Conservation (phyloP, 2,888 invertebrate genomes). For the Tachina grossa region DNA sequence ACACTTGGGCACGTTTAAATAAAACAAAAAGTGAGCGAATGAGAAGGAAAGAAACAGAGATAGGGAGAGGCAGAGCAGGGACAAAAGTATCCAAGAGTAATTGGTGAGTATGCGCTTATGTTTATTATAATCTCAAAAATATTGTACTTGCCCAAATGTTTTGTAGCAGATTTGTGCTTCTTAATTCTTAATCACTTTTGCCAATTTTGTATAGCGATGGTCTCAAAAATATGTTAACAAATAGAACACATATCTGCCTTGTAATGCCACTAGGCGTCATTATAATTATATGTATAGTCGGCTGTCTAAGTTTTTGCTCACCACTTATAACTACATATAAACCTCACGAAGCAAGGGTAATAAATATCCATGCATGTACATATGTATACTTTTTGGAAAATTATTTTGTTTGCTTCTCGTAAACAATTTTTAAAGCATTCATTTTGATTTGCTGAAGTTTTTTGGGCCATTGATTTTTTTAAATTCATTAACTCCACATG, state of each 20-base stretch:
- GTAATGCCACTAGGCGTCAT: not conserved
- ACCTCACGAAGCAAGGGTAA: too few species aligned
- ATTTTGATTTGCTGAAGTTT: too few species aligned
- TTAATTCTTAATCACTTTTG: slow-evolving; percentile 32
- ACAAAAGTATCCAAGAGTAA: not conserved
- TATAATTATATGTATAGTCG: too few species aligned
- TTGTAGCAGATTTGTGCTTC: not conserved
- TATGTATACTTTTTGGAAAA: too few species aligned
- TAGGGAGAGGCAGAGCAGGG: not conserved
- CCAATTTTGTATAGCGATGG: slow-evolving; percentile 10
- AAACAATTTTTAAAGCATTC: too few species aligned
- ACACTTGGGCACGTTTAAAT: not conserved
- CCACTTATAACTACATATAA: too few species aligned
- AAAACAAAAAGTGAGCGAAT: not conserved
- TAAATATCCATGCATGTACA: too few species aligned
- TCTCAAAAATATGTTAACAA: not conserved
- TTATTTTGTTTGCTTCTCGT: too few species aligned
- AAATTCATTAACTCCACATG: too few species aligned
- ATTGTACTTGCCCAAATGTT: not conserved
- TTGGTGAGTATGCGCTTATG: slow-evolving; percentile 63
- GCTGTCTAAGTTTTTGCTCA: too few species aligned
- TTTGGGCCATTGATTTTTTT: too few species aligned
- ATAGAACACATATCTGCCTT: not conserved
- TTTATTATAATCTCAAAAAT: not conserved
- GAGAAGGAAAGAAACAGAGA: not conserved